Evolutionary conservation across 2,888 invertebrate genomes (phyloP), one percentile per base, ranked within the genome.

Genomic region (Patella caerulea): DNA sequence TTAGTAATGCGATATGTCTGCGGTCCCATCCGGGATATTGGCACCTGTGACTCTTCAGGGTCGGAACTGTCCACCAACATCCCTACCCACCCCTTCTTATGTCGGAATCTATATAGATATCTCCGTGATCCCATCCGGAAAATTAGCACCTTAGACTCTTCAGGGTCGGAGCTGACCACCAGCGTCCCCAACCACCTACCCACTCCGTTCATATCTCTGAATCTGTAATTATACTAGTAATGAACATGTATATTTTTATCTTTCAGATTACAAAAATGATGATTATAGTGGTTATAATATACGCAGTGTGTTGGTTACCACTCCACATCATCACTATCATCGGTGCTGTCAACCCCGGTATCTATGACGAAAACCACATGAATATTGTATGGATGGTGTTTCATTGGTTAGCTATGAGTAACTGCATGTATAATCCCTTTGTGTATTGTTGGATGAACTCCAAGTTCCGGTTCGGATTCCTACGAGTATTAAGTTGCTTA

Each of bases 381-480:
- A 85, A 85, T 75, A 86, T 86, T 14, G 80, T 86, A 24, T 88
- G 88, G 88, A 85, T 85, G 76, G 78, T 80, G 2, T 96, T 97
- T 88, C 92, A 92, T 78, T 91, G 90, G 97, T 94, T 98, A 77
- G 97, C 97, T 15, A 97, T 98, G 97, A 97, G 97, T 92, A 98
- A 97, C 92, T 97, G 97, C 82, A 97, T 97, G 96, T 97, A 97
- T 93, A 97, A 97, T 93, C 97, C 97, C 45, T 96, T 97, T 89
- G 97, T 97, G 85, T 98, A 97, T 81, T 97, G 96, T 92, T 97
- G 97, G 96, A 97, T 97, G 97, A 97, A 97, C 92, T 96, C 96
- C 83, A 96, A 97, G 77, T 88, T 85, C 76, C 79, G 88, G 54
- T 83, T 85, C 56, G 88, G 88, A 59, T 88, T 88, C 77, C 59